Conservation (phyloP, 2,113 vertebrate species). For the rat (Rattus norvegicus) region GRCr8 NC_086019.1:131251001-131251500, state of each 20-base stretch:
- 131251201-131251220: neutral
- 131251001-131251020: neutral
- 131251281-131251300: neutral
- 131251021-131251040: constrained; percentile 65
- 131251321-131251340: neutral
- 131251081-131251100: constrained; percentile 75
- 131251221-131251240: rapidly evolving
- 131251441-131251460: neutral
- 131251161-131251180: constrained; percentile 92
- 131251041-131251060: constrained; percentile 87
- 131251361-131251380: neutral
- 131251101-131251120: constrained; percentile 87
- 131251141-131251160: constrained; percentile 87
- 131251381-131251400: neutral
- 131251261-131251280: too few relatives aligned
- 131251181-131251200: constrained; percentile 83
- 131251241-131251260: rapidly evolving
- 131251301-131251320: neutral
- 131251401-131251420: neutral
- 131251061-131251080: constrained; percentile 87
- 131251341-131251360: neutral
- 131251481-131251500: neutral
- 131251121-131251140: constrained; percentile 86
- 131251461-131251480: neutral
- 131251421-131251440: neutral